phyloP scores from a whole-genome alignment of 2,113 vertebrate genomes.

The Centrocercus urophasianus region DNA sequence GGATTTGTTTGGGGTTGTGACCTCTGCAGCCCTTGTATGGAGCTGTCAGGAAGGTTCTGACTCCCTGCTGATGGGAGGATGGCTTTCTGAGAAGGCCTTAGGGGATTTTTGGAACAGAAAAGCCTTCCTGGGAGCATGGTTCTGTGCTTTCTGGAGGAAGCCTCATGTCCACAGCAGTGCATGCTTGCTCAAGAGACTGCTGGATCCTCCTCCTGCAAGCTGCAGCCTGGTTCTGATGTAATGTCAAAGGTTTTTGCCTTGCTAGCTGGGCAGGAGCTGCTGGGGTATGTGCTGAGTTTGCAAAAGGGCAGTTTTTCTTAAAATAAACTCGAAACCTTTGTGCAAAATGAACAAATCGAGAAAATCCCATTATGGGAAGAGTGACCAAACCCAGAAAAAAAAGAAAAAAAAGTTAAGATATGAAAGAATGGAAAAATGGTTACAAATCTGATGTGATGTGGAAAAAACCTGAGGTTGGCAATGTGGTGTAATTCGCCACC shows the following conservation, averaged over 20 bases:
- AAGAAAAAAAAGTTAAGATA: not conserved
- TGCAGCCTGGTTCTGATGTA: not conserved
- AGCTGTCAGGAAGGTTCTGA: not conserved
- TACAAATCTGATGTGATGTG: conserved; percentile 17
- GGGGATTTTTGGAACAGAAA: not conserved
- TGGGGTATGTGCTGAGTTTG: not conserved
- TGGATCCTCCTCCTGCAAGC: not conserved
- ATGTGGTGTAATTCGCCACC: conserved; percentile 30
- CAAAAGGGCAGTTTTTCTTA: not conserved
- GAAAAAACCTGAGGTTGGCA: conserved; percentile 59
- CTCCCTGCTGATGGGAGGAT: not conserved
- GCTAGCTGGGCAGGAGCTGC: not conserved
- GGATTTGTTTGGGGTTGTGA: not conserved
- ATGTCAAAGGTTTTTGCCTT: not conserved
- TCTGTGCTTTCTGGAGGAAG: not conserved
- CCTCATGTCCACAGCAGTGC: fast-evolving
- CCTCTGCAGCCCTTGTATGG: not conserved
- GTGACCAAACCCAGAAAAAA: not conserved
- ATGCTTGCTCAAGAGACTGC: not conserved
- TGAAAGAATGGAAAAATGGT: conserved; percentile 62
- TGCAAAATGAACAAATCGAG: not conserved
- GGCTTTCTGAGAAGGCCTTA: not conserved
- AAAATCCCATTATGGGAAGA: not conserved
- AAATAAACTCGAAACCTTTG: not conserved
- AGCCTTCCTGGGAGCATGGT: not conserved